A percentile compares a stretch with the other conserved stretches of the same genome.
phyloP scores from a whole-genome alignment of 2,113 vertebrate species.

The Istiophorus platypterus region DNA sequence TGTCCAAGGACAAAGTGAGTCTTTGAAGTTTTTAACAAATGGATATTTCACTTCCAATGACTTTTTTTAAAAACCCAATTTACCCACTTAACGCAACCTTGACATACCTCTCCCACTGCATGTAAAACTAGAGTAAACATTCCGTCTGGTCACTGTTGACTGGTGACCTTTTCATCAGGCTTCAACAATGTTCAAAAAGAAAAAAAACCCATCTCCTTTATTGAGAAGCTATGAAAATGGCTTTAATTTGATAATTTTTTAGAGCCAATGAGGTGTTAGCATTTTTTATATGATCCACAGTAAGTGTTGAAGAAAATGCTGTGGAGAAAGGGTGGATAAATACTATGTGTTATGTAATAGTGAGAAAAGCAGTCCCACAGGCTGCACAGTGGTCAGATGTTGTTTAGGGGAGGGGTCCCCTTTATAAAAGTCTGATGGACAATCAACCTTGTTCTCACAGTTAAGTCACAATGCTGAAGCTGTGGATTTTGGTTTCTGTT shows the following conservation, averaged over 20 bases:
- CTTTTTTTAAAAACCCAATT: too few species aligned
- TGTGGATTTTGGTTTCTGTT: conserved; percentile 77
- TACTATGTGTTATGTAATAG: conserved; percentile 45
- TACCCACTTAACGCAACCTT: neutral
- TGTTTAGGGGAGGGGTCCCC: conserved; percentile 37
- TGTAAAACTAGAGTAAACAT: neutral
- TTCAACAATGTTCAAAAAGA: too few species aligned
- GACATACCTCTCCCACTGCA: neutral
- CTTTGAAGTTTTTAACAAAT: neutral
- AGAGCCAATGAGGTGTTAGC: neutral
- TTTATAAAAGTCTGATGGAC: conserved; percentile 60
- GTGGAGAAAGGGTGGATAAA: neutral
- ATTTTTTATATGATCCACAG: neutral
- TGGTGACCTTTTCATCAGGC: too few species aligned
- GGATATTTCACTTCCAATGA: neutral
- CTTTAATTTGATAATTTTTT: neutral
- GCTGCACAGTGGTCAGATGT: conserved; percentile 21
- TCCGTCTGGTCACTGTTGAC: neutral
- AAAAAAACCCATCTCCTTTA: neutral
- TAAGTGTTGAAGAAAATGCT: neutral
- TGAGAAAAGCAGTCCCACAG: conserved; percentile 9
- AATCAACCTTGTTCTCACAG: conserved; percentile 11
- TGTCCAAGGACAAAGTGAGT: neutral
- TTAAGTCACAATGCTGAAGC: conserved; percentile 78
- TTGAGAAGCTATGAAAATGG: neutral